Evolutionary conservation across 1,140 invertebrate genomes (phyloP).

Genomic region (Battus philenor): DNA sequence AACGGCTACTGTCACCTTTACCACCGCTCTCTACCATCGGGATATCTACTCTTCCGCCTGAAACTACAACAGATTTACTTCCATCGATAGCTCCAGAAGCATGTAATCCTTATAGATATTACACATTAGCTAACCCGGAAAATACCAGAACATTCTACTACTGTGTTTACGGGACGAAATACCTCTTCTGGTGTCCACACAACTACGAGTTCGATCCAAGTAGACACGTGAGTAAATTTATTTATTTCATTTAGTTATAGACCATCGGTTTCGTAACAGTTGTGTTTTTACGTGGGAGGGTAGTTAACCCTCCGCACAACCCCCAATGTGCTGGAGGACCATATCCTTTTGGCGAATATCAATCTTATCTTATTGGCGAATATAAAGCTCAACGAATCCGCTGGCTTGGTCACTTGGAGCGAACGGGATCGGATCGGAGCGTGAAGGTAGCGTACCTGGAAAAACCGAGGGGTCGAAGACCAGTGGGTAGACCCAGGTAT

Average conservation of each 20-base stretch:
- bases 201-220: constrained; percentile 11
- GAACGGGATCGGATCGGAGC: too few species aligned
- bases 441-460: too few species aligned
- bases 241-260: neutral
- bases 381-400: too few species aligned
- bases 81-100: neutral
- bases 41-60: neutral
- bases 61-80: neutral
- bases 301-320: too few species aligned
- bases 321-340: too few species aligned
- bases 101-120: constrained; percentile 9
- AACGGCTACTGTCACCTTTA: neutral
- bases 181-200: constrained; percentile 10
- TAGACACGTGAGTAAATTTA: constrained; percentile 11
- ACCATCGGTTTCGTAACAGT: too few species aligned
- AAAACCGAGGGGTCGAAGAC: too few species aligned
- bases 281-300: too few species aligned
- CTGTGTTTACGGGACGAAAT: constrained; percentile 5
- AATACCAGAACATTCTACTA: constrained; percentile 9
- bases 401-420: too few species aligned
- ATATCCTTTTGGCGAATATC: too few species aligned
- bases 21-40: neutral
- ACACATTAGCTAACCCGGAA: constrained; percentile 2
- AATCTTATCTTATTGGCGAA: too few species aligned
- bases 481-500: too few species aligned